phyloP scores from a whole-genome alignment of 2,113 vertebrate species.

The Macquaria ambigua region DNA sequence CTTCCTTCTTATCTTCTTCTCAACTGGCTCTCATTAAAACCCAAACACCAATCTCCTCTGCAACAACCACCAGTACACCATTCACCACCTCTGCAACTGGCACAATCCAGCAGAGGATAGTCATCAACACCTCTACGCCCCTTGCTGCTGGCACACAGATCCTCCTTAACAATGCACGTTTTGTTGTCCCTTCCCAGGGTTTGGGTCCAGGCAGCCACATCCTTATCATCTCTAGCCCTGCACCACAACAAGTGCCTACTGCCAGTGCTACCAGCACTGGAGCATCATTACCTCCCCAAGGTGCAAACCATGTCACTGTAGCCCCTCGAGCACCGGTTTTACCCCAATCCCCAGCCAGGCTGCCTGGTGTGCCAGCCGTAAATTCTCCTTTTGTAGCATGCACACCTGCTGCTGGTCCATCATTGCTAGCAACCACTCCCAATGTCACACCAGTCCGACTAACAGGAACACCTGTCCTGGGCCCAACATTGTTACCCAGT shows the following conservation, averaged over 20 bases:
- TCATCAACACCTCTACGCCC: conserved; percentile 92
- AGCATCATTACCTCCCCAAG: conserved; percentile 43
- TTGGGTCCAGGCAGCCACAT: conserved; percentile 94
- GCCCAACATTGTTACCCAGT: conserved; percentile 41
- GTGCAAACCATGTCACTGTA: conserved; percentile 42
- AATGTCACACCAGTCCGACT: conserved; percentile 42
- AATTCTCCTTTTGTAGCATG: conserved; percentile 65
- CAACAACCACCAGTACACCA: conserved; percentile 48
- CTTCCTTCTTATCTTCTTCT: conserved; percentile 17
- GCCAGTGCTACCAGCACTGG: conserved; percentile 40
- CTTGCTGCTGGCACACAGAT: conserved; percentile 96
- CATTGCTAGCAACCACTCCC: conserved; percentile 49
- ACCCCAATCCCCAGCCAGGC: conserved; percentile 46
- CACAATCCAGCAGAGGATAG: conserved; percentile 91
- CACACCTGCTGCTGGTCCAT: conserved; percentile 47
- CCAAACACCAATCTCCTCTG: conserved; percentile 27
- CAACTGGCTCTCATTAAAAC: conserved; percentile 39
- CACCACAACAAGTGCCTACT: conserved; percentile 76
- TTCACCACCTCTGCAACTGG: conserved; percentile 70
- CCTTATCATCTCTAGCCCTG: conserved; percentile 89
- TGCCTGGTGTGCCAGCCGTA: conserved; percentile 52
- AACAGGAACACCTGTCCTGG: conserved; percentile 27
- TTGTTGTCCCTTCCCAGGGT: conserved; percentile 95
- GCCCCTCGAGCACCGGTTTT: conserved; percentile 50
- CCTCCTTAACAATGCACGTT: conserved; percentile 91